Evolutionary conservation across 2,797 vertebrate species (phyloP), one percentile per base, ranked within the genome.

Genomic region (Hylomyscus alleni): DNA sequence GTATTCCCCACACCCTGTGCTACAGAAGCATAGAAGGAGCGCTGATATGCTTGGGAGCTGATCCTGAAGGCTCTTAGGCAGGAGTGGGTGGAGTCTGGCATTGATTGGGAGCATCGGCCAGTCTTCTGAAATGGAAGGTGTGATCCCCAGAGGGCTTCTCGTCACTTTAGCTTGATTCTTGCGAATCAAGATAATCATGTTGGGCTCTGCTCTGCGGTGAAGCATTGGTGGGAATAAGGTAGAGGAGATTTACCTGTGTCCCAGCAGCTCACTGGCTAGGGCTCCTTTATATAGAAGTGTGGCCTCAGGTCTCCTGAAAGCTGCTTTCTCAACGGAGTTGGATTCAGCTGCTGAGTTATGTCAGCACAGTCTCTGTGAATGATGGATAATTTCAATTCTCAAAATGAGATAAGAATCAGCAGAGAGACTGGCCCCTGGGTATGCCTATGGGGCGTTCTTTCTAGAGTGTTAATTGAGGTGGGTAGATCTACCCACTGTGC

Each of bases 161-260:
- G 31, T 26, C 29, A 40, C 2, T 67, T 52, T 26, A 67, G 13
- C n/a, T 65, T 6, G 50, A 37, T 82, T 73, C 52, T 34, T 1
- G 60, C 6, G 67, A 44, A 1, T 67, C 17, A 44, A 60, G 37
- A 47, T 0, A 29, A n/a, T 40, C n/a, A 0, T 0, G 1, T 29
- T 7, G 17, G 37, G 34, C 47, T 92, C 22, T 10, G 34, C 40
- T 90, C 19, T 10, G 22, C 56, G 0, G 0, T 5, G 50, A 12
- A 14, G 37, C 44, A 73, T 80, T 78, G 12, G 4, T n/a, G 13
- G 47, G 1, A 13, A 52, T 52, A 9, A n/a, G 50, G 26, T 22
- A 31, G 82, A 17, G 3, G 62, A 15, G 12, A 9, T 52, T 89
- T 81, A 80, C 56, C 31, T 60, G n/a, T 44, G 6, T 58, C 31